phyloP scores from a whole-genome alignment of 2,113 vertebrate species.

The Vulpes lagopus region DNA sequence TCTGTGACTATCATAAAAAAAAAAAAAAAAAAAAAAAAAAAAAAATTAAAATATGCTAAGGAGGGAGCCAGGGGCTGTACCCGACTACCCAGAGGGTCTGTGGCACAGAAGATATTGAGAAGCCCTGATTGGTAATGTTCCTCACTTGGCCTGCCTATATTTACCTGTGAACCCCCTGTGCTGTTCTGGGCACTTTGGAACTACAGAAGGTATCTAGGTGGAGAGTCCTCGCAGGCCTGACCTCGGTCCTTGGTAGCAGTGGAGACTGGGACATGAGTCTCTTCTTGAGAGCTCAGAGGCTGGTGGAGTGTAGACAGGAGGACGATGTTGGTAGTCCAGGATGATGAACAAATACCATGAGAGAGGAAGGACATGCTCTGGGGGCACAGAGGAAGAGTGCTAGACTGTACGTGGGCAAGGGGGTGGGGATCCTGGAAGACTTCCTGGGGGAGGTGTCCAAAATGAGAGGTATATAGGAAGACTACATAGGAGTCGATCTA shows the following conservation, averaged over 20 bases:
- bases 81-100: background rate
- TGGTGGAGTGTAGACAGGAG: background rate
- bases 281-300: background rate
- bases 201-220: no score
- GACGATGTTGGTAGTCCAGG: background rate
- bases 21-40: no score
- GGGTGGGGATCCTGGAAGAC: background rate
- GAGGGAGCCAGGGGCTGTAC: background rate
- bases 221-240: background rate
- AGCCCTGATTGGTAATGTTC: background rate
- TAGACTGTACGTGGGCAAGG: no score
- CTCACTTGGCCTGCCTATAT: background rate
- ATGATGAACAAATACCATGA: background rate
- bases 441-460: background rate
- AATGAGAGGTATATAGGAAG: background rate
- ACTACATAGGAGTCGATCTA: background rate
- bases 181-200: background rate
- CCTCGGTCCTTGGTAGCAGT: background rate
- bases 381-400: background rate
- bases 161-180: background rate
- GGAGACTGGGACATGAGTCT: background rate
- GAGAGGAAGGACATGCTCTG: background rate
- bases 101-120: background rate
- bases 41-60: background rate
- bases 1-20: no score